Percentiles rank a stretch among this genome's conserved stretches.
phyloP scores from a whole-genome alignment of 2,113 vertebrate genomes.

The Megaceryle maxima region DNA sequence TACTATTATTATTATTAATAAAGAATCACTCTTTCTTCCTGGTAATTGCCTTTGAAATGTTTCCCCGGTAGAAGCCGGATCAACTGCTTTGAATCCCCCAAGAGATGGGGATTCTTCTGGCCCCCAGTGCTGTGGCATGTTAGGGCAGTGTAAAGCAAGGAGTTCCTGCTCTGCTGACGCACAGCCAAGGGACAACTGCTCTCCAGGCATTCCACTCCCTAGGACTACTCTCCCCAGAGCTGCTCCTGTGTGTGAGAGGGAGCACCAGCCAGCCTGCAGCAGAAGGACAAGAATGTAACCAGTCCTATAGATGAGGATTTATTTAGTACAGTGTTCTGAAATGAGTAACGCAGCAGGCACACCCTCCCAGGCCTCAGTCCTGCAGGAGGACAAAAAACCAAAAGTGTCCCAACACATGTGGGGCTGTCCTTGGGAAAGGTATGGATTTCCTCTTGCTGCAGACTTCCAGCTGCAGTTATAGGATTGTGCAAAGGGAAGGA shows the following conservation, averaged over 20 bases:
- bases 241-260: background rate
- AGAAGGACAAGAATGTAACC: background rate
- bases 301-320: background rate
- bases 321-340: background rate
- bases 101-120: background rate
- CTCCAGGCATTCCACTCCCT: background rate
- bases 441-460: slow-evolving; percentile 6
- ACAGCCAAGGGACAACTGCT: background rate
- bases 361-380: background rate
- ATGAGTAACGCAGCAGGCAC: background rate
- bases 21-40: background rate
- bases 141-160: background rate
- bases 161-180: background rate
- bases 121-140: background rate
- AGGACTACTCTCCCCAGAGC: background rate
- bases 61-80: background rate
- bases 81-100: background rate
- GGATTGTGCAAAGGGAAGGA: background rate
- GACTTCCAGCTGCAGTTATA: slow-evolving; percentile 11
- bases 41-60: background rate
- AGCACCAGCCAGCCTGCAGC: background rate
- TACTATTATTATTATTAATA: background rate
- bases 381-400: background rate
- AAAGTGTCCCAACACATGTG: background rate
- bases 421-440: slow-evolving; percentile 3